These are phyloP conservation scores for Octomys mimax DNA, from an alignment of 2,797 vertebrate species.

Conservation along the genomic window DNA sequence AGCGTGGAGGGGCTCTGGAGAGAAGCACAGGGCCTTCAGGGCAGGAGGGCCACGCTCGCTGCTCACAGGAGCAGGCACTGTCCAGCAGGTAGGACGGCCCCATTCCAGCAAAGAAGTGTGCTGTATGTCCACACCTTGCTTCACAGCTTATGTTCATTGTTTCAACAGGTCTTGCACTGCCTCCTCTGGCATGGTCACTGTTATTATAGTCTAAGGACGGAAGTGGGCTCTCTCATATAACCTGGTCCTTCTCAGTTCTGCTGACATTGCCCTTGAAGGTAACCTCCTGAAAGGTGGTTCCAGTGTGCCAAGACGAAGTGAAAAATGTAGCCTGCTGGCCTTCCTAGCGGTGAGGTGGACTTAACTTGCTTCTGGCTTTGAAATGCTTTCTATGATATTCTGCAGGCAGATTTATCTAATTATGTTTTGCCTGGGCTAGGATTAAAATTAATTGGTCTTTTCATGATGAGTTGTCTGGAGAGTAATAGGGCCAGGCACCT, in stretches of 20 bases:
- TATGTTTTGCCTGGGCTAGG: conserved; percentile 66
- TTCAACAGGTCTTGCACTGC: background rate
- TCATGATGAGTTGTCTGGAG: conserved; percentile 44
- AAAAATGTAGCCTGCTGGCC: background rate
- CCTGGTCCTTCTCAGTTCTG: background rate
- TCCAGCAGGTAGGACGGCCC: background rate
- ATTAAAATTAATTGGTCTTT: conserved; percentile 78
- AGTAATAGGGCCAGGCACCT: conserved; percentile 60
- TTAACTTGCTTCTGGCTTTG: conserved; percentile 57
- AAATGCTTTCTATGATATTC: conserved; percentile 41
- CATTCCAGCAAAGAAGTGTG: background rate
- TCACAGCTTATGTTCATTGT: background rate
- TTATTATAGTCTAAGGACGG: background rate
- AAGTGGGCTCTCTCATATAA: background rate
- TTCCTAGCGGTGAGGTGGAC: background rate
- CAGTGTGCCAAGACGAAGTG: background rate
- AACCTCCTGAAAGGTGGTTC: background rate
- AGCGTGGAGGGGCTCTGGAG: too few relatives aligned
- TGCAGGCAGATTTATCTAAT: conserved; percentile 69
- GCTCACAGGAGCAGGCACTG: accelerated
- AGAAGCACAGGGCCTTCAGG: too few relatives aligned
- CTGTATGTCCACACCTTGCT: background rate
- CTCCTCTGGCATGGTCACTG: background rate
- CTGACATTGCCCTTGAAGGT: background rate
- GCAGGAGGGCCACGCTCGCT: too few relatives aligned